Evolutionary conservation across 2,888 invertebrate species (phyloP), one percentile per base, ranked within the genome.

Genomic region (Heliconius hortense): DNA sequence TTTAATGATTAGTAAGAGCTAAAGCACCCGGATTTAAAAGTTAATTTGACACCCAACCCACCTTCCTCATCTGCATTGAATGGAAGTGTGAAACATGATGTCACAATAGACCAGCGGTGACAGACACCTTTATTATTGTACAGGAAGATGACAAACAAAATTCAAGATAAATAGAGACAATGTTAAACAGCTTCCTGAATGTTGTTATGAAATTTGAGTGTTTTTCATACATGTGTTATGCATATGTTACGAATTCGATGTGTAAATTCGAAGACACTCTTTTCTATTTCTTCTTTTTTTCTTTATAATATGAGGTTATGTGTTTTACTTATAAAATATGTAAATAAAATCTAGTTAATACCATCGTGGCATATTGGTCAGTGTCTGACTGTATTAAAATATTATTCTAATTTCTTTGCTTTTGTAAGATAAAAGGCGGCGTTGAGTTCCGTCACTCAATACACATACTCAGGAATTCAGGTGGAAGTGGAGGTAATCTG

Each of bases 81-180:
- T 76, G 66, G 77, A 82, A 81, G 84, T 79, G 83, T 83, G 82
- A 83, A 82, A 78, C 73, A 78, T 81, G 64, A 82, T 81, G 78
- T 82, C 77, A 79, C 78, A 81, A 79, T 82, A 78, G 74, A 67
- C 82, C 73, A 67, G 73, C 68, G 80, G 74, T 79, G 85, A 84
- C 82, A 81, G 78, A 80, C 83, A 78, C 81, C 83, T 82, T 75
- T 80, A 83, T 84, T 72, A 82, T 35, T 79, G 74, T 59, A 59
- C 83, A 84, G 86, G 86, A 86, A 86, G 85, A 82, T 75, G 76
- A 69, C 76, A 79, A 71, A 71, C 79, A 71, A 71, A 75, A 72
- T 78, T 77, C 73, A 63, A 74, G 80, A 81, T 78, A 78, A 81
- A 81, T 53, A 76, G 76, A 80, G 66, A 59, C 67, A 43, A 71